Base-by-base conservation (phyloP, 2,888 invertebrate genomes). In the Acleris holmiana region DNA sequence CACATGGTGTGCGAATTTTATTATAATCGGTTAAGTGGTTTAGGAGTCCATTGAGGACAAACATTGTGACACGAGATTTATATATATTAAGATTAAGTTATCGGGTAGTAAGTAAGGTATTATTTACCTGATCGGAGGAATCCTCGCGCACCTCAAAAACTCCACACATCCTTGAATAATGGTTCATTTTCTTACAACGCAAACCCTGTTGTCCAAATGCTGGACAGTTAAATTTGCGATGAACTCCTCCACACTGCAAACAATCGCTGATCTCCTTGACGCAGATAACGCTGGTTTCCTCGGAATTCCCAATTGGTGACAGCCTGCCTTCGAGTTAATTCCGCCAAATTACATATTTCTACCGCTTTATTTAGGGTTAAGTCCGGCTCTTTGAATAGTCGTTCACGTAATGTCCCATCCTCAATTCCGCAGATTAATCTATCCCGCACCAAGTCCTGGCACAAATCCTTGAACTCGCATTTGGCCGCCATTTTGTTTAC, bases 401-500 rank as follows among this genome's bases (percentile, higher is more conserved):
- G 47, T 48, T 58, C 57, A 18, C 57, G 47, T 29, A 58, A 29
- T 29, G 48, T 17, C 17, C 48, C 44, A 23, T 57, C 57, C 19
- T 23, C 25, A 29, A 57, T 57, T 25, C 55, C 55, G 10, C 55
- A 55, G 17, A 55, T 55, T 17, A 55, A 17, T 23, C 44, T 23
- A 23, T 46, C 55, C 8, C 55, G 44, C 4, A 55, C 55, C 21
- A 55, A 41, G 25, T 55, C 55, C 8, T 46, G 17, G 29, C 57
- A 35, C 47, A 57, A 57, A 23, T 57, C 57, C 15, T 57, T 57
- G 25, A 57, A 57, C 15, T 57, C 56, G 10, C 56, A 57, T 25
- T 46, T 57, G 10, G 6, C 46, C 17, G 56, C 56, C 46, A 57
- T 46, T 57, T 57, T 57, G 15, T 57, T 46, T 17, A 57, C 29